These are phyloP conservation scores for Heterohyrax brucei DNA, from an alignment of 2,797 vertebrate species.

Conservation along the genomic window DNA sequence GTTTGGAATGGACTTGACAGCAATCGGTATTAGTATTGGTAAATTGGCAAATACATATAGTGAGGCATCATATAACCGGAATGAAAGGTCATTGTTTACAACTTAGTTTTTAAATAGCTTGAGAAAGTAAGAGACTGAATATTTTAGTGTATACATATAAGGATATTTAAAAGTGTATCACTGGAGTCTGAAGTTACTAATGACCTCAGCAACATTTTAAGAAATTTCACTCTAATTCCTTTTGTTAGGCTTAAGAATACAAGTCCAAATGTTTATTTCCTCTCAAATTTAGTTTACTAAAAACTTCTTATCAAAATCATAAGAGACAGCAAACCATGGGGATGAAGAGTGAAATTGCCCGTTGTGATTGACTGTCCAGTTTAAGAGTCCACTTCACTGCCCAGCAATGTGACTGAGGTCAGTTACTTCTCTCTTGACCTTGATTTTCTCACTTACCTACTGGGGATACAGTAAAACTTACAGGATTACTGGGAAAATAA, in stretches of 20 bases:
- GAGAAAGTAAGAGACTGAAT: neutral
- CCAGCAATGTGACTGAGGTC: neutral
- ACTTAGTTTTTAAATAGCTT: neutral
- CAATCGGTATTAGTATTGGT: neutral
- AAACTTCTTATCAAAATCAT: neutral
- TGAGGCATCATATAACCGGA: neutral
- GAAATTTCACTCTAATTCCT: neutral
- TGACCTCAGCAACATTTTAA: neutral
- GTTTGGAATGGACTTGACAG: neutral
- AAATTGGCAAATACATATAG: neutral
- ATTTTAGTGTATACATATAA: neutral
- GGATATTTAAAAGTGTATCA: neutral
- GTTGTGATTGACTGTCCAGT: neutral
- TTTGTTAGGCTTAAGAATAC: slow-evolving; percentile 35
- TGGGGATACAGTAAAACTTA: neutral
- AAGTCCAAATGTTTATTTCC: neutral
- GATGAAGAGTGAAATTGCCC: neutral
- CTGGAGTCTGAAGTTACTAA: neutral
- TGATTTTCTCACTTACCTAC: slow-evolving; percentile 6
- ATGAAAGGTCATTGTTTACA: neutral
- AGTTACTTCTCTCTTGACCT: slow-evolving; percentile 23
- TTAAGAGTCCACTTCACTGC: neutral
- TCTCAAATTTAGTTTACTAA: slow-evolving; percentile 21
- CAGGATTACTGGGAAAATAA: slow-evolving; percentile 7
- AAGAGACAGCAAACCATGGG: neutral